These are phyloP conservation scores for Tachysurus vachellii DNA, from an alignment of 2,113 vertebrate genomes.

Conservation along the genomic window DNA sequence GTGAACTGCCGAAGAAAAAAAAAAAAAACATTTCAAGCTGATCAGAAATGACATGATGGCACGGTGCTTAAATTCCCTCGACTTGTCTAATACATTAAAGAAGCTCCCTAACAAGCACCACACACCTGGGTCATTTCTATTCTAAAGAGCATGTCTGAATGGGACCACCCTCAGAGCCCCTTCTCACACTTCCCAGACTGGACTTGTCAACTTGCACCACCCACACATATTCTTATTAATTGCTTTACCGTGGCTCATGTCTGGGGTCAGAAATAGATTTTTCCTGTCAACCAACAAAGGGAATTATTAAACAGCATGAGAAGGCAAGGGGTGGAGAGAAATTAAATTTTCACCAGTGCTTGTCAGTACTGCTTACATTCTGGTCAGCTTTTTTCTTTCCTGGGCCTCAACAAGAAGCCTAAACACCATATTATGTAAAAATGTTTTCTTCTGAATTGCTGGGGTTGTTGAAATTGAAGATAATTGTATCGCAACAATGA, in stretches of 20 bases:
- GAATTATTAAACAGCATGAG: conserved; percentile 33
- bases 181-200: conserved; percentile 21
- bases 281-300: background rate
- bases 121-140: background rate
- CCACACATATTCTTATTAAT: conserved; percentile 40
- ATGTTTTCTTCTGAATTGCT: background rate
- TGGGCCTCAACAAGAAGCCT: background rate
- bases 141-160: background rate
- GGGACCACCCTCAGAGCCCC: background rate
- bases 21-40: background rate
- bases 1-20: background rate
- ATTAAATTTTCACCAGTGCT: conserved; percentile 14
- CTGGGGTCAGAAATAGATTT: conserved; percentile 42
- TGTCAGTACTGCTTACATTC: conserved; percentile 39
- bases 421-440: background rate
- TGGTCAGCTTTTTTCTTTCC: conserved; percentile 8
- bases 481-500: conserved; percentile 1
- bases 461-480: background rate
- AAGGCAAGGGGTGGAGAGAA: background rate
- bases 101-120: background rate
- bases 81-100: background rate
- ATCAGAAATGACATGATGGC: background rate
- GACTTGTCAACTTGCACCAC: conserved; percentile 33
- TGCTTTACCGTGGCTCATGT: conserved; percentile 41
- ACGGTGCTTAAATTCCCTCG: background rate